phyloP scores from a whole-genome alignment of 2,797 vertebrate genomes.

The Apodemus agrarius region DNA sequence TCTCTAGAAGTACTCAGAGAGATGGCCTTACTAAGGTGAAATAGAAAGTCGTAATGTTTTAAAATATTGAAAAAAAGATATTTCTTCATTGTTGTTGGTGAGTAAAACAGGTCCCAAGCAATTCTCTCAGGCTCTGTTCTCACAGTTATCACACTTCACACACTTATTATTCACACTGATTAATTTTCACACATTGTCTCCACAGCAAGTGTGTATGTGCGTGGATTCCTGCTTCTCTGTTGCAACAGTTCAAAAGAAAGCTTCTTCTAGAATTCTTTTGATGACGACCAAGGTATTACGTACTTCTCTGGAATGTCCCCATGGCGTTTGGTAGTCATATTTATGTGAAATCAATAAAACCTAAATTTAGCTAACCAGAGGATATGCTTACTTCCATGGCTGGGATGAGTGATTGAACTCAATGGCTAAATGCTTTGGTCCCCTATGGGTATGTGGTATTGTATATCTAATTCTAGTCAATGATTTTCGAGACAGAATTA shows the following conservation, averaged over 20 bases:
- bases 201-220: background rate
- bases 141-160: background rate
- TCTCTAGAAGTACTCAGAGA: conserved; percentile 55
- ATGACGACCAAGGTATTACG: background rate
- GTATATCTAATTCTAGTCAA: background rate
- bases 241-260: background rate
- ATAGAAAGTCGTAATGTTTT: background rate
- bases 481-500: background rate
- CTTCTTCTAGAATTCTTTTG: background rate
- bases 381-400: background rate
- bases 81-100: conserved; percentile 65
- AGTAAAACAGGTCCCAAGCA: background rate
- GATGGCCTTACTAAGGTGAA: background rate
- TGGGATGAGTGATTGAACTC: background rate
- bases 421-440: background rate
- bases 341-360: background rate
- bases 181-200: background rate
- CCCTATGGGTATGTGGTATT: background rate
- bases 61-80: conserved; percentile 64
- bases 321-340: background rate
- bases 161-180: background rate
- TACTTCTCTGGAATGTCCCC: background rate
- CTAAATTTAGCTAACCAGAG: background rate
- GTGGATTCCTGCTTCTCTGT: background rate
- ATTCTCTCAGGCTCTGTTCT: background rate